Conservation (phyloP, 1,140 invertebrate species). For the Palaemon carinicauda region DNA sequence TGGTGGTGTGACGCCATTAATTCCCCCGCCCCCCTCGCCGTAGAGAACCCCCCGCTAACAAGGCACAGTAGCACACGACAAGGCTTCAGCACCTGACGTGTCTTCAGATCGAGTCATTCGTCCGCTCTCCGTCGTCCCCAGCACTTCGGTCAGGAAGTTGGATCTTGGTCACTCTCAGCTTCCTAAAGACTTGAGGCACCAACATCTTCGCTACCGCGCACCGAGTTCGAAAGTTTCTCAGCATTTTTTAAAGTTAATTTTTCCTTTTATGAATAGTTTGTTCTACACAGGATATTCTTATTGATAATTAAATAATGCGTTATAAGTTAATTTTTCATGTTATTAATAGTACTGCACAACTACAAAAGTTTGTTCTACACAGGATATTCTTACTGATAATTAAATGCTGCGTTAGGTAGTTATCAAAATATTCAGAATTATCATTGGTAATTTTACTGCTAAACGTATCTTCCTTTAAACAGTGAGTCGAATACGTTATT, state of each 20-base stretch:
- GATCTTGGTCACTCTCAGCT: background rate
- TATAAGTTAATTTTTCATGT: background rate
- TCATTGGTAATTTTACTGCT: no score
- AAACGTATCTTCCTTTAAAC: no score
- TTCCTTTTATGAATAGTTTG: no score
- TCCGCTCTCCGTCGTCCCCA: background rate
- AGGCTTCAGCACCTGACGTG: conserved; percentile 10
- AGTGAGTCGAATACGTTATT: no score
- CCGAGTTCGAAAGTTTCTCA: background rate
- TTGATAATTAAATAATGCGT: no score
- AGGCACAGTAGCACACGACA: conserved; percentile 36
- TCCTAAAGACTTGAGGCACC: no score
- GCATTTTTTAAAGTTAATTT: no score
- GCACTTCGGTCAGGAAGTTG: background rate
- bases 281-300: no score
- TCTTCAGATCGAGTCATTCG: background rate
- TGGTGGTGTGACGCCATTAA: conserved; percentile 33
- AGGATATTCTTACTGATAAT: no score
- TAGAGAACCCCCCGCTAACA: conserved; percentile 14
- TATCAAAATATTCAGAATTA: no score
- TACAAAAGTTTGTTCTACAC: background rate
- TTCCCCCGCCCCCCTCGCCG: conserved; percentile 43
- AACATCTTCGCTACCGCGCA: background rate
- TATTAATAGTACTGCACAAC: background rate
- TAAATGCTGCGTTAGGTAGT: no score